Evolutionary conservation across 2,888 invertebrate genomes (phyloP).

Genomic region (Polydrusus cervinus): DNA sequence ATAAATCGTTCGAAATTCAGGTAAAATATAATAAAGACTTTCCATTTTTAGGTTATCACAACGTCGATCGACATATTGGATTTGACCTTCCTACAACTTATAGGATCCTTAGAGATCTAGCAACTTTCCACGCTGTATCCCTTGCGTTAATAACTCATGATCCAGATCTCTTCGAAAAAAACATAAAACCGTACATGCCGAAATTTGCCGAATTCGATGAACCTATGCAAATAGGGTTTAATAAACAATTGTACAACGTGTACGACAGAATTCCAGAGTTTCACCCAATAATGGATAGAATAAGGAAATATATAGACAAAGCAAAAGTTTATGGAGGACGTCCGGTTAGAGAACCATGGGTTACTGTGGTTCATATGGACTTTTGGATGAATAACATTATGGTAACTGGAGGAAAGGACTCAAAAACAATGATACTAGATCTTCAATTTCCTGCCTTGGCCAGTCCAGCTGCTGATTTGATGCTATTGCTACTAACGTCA

Average conservation of each 20-base stretch:
- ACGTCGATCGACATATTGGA: slow-evolving; percentile 47
- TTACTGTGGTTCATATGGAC: slow-evolving; percentile 40
- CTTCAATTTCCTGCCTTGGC: slow-evolving; percentile 38
- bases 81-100: slow-evolving; percentile 34
- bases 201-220: neutral
- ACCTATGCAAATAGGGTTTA: neutral
- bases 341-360: slow-evolving; percentile 43
- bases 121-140: slow-evolving; percentile 48
- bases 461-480: slow-evolving; percentile 36
- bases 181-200: slow-evolving; percentile 39
- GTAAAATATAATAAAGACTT: neutral
- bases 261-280: slow-evolving; percentile 27
- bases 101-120: slow-evolving; percentile 43
- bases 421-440: slow-evolving; percentile 30
- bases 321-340: slow-evolving; percentile 16
- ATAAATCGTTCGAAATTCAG: no score
- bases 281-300: slow-evolving; percentile 5
- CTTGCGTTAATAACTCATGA: slow-evolving; percentile 42
- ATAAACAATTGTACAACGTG: neutral
- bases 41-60: slow-evolving; percentile 44
- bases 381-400: slow-evolving; percentile 17
- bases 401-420: no score
- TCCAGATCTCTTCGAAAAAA: slow-evolving; percentile 38
- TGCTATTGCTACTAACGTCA: slow-evolving; percentile 41
- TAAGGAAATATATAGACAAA: slow-evolving; percentile 9